Percentiles rank a stretch among this genome's conserved stretches.
Evolutionary conservation across 2,888 invertebrate genomes (phyloP).

Genomic region (Epirrhoe tristata): DNA sequence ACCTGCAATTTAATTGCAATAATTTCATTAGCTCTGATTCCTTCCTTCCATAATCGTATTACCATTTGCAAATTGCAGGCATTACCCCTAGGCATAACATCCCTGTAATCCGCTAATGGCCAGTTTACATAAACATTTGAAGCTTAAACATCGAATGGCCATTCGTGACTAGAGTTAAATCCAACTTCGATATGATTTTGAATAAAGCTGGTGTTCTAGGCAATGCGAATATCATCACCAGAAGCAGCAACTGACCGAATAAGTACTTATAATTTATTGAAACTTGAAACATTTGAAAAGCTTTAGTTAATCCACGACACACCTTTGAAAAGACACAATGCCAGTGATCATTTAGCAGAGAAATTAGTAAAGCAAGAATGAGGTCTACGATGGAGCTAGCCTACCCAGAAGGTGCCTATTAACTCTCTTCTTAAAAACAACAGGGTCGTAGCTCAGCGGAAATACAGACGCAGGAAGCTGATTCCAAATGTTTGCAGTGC

Average conservation of each 20-base stretch:
- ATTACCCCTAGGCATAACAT: slow-evolving; percentile 38
- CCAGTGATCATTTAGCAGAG: too few species aligned
- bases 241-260: neutral
- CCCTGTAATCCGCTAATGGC: slow-evolving; percentile 31
- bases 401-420: too few species aligned
- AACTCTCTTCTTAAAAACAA: too few species aligned
- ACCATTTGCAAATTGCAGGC: slow-evolving; percentile 44
- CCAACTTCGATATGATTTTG: slow-evolving; percentile 18
- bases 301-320: too few species aligned
- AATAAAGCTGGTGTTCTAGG: slow-evolving; percentile 8
- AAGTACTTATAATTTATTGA: neutral
- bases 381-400: too few species aligned
- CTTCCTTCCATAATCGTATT: slow-evolving; percentile 53
- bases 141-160: slow-evolving; percentile 28
- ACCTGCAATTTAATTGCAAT: slow-evolving; percentile 38
- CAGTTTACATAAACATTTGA: slow-evolving; percentile 37
- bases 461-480: too few species aligned
- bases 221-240: neutral
- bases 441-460: too few species aligned
- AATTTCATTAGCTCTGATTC: slow-evolving; percentile 54
- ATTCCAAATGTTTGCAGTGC: too few species aligned
- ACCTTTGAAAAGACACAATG: too few species aligned
- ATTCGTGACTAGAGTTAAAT: slow-evolving; percentile 27
- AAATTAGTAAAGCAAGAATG: too few species aligned
- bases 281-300: neutral